A percentile compares a stretch with the other conserved stretches of the same genome.
Evolutionary conservation across 2,113 vertebrate genomes (phyloP).

Genomic region (Laticauda laticaudata): DNA sequence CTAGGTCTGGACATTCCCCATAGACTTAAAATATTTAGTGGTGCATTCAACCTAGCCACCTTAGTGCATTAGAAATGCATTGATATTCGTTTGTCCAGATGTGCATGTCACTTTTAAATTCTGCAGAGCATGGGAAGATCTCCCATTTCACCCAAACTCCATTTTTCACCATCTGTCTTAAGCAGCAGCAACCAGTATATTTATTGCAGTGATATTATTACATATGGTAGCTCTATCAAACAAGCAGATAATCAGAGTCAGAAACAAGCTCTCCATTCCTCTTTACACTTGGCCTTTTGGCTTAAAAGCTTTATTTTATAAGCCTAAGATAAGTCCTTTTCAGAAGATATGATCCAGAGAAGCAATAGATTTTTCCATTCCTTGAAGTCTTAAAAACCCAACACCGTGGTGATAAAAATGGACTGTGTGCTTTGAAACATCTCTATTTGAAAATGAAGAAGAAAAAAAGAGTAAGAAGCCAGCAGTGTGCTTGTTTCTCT

Average conservation of each 20-base stretch:
- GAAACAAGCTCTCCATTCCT: not conserved
- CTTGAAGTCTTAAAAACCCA: constrained; percentile 47
- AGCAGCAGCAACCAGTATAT: not conserved
- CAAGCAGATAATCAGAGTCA: constrained; percentile 13
- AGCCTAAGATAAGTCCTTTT: constrained; percentile 23
- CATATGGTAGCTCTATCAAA: not conserved
- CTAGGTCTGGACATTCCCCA: not conserved
- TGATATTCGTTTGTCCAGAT: not conserved
- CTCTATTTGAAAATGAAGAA: not conserved
- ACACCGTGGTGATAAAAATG: constrained; percentile 55
- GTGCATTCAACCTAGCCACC: not conserved
- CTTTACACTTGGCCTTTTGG: constrained; percentile 24
- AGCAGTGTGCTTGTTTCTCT: constrained; percentile 18
- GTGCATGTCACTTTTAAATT: not conserved
- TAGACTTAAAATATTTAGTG: not conserved
- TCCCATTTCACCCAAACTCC: not conserved
- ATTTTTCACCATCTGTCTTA: not conserved
- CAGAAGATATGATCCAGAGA: constrained; percentile 37
- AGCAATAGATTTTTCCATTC: constrained; percentile 41
- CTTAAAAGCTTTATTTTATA: constrained; percentile 22
- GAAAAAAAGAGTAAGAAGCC: not conserved
- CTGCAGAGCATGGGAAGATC: not conserved
- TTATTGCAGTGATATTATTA: not conserved
- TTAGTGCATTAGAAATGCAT: not conserved
- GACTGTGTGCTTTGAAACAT: constrained; percentile 32